A percentile compares a stretch with the other conserved stretches of the same genome.
phyloP scores from a whole-genome alignment of 2,113 vertebrate species.

The Camelus bactrianus region DNA sequence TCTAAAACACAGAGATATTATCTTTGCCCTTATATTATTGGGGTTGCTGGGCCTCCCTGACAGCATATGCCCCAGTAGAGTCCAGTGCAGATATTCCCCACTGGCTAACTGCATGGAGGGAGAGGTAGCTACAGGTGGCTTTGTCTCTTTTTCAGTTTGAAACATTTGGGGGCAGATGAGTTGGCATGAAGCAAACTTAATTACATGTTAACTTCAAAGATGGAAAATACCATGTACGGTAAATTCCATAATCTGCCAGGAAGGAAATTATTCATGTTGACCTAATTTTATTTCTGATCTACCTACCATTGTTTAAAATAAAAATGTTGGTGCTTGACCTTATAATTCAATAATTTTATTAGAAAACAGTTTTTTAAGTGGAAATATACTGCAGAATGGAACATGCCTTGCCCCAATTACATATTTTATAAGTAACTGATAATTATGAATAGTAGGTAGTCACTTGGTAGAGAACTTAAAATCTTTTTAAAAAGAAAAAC shows the following conservation, averaged over 20 bases:
- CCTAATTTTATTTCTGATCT: conserved; percentile 58
- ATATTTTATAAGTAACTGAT: conserved; percentile 34
- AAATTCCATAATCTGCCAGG: conserved; percentile 57
- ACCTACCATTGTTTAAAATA: conserved; percentile 31
- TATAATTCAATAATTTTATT: conserved; percentile 43
- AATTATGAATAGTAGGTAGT: neutral
- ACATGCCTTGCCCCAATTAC: neutral
- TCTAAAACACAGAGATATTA: neutral
- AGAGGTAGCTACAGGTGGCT: neutral
- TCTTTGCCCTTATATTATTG: neutral
- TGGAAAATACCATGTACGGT: neutral
- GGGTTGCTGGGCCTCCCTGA: neutral
- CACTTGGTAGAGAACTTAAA: conserved; percentile 1
- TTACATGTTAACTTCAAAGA: conserved; percentile 57
- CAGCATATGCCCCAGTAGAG: neutral
- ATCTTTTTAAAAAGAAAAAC: neutral
- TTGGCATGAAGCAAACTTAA: conserved; percentile 44
- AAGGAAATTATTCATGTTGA: conserved; percentile 53
- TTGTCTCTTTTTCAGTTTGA: conserved; percentile 40
- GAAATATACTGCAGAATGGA: neutral
- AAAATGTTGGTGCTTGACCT: conserved; percentile 56
- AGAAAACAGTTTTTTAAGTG: conserved; percentile 28
- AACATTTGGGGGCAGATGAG: conserved; percentile 32
- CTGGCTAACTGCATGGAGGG: neutral
- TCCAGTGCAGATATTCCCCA: neutral